Base-by-base conservation (phyloP, 2,797 vertebrate species). In the Oreochromis grahami region DNA sequence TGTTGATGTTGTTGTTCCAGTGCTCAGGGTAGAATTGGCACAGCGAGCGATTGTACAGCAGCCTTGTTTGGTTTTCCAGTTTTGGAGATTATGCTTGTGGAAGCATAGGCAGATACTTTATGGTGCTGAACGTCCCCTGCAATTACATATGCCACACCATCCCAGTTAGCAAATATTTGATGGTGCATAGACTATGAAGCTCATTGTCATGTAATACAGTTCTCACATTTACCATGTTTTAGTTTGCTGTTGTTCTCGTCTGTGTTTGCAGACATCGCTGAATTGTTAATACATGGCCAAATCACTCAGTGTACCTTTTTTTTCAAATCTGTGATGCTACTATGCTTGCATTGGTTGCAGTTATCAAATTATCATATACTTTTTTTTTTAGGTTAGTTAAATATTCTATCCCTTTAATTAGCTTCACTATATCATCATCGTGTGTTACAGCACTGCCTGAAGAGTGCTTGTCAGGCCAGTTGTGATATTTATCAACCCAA, bases 141-240 rank as follows among this genome's bases (percentile, higher is more conserved):
- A 34, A 85, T 79, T 68, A 88, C 13, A 26, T 84, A 81, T 63
- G 81, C 52, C 8, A 21, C 60, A 41, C 76, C 24, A 43, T 81
- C 86, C 76, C 74, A 72, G 38, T 86, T 55, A 81, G 89, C 90
- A 92, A 93, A 96, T 93, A 95, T 94, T 93, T 93, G 90, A 83
- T 14, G 6, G 50, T 2, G 78, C 76, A 84, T 76, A 86, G 86
- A 50, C 83, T 91, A 85, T 89, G 84, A 87, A 11, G 72, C 63
- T 77, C n/a, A 14, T 78, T 77, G 29, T 86, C 48, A 65, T 55
- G n/a, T 83, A 55, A 41, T 21, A 2, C 43, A 19, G 14, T 56
- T 63, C 19, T 87, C 56, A 14, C 78, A n/a, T 76, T 14, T 58
- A 83, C 32, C 32, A 76, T 65, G 3, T 82, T 84, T 80, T 21